Percentiles rank a stretch among this genome's conserved stretches.
Conservation (phyloP, 2,797 vertebrate species). For the Syndactyla subalaris region DNA sequence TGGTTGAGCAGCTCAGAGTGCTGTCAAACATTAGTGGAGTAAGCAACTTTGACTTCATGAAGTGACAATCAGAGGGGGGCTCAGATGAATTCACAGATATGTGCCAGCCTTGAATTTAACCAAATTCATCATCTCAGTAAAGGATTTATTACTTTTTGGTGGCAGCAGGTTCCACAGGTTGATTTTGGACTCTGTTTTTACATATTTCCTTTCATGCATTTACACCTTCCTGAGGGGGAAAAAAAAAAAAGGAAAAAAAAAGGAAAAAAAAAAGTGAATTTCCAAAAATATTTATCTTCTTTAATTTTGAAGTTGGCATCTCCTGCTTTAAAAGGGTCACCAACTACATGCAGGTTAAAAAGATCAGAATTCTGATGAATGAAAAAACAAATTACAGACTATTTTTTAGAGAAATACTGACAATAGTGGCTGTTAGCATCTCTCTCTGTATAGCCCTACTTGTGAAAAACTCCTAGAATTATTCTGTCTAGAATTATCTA, state of each 20-base stretch:
- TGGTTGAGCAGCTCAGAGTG: neutral
- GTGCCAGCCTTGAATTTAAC: neutral
- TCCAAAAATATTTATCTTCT: neutral
- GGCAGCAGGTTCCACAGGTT: neutral
- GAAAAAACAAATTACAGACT: neutral
- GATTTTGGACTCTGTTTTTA: neutral
- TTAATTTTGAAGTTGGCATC: neutral
- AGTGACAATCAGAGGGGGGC: neutral
- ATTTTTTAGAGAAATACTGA: neutral
- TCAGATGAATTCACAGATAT: neutral
- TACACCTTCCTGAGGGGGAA: neutral
- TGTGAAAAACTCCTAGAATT: neutral
- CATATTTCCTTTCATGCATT: neutral
- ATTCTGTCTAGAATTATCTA: no score
- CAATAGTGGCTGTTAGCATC: neutral
- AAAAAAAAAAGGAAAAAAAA: neutral
- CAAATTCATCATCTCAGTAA: neutral
- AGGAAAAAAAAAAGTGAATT: neutral
- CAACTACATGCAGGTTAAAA: neutral
- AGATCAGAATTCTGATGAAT: neutral
- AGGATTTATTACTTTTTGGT: neutral
- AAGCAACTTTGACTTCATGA: constrained; percentile 8
- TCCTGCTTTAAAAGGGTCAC: neutral
- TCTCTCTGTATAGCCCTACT: neutral
- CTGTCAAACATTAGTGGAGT: constrained; percentile 13